A percentile compares a stretch with the other conserved stretches of the same genome.
These are phyloP conservation scores for Otolemur crassicaudatus DNA, from an alignment of 2,797 vertebrate genomes.

Conservation along the genomic window DNA sequence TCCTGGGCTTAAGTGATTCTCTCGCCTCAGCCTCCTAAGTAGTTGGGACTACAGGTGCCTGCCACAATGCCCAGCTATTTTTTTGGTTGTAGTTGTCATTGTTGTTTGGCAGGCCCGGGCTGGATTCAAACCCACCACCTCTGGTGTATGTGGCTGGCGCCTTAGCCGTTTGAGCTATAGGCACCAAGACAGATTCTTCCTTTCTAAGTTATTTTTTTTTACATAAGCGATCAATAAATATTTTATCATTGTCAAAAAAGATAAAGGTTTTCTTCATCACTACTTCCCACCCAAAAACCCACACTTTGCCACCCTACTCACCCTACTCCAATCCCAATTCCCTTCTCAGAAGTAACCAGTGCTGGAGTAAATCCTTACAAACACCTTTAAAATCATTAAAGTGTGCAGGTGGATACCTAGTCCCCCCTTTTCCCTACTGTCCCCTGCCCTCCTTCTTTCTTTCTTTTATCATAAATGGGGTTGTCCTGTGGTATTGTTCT, in stretches of 20 bases:
- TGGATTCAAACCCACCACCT: too few relatives aligned
- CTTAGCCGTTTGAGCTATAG: too few relatives aligned
- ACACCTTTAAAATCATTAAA: not conserved
- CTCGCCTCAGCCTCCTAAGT: too few relatives aligned
- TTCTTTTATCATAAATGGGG: not conserved
- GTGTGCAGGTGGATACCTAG: not conserved
- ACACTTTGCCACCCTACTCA: not conserved
- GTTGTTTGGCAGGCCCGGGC: too few relatives aligned
- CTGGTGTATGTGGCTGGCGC: too few relatives aligned
- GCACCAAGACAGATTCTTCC: not conserved
- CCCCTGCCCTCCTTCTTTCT: not conserved
- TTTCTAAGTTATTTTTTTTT: slow-evolving; percentile 36
- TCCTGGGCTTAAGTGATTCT: too few relatives aligned
- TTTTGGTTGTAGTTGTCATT: too few relatives aligned
- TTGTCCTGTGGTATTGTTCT: not conserved
- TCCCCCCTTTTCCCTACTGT: not conserved
- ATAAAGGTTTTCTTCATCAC: not conserved
- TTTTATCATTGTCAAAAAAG: slow-evolving; percentile 21
- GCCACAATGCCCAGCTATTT: too few relatives aligned
- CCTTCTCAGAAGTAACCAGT: slow-evolving; percentile 27
- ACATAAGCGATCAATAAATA: not conserved
- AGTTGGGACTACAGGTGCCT: too few relatives aligned
- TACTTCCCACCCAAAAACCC: not conserved
- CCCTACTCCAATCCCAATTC: not conserved
- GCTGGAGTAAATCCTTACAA: not conserved